Conservation (phyloP, 2,113 vertebrate genomes). For the Antigone vipio region DNA sequence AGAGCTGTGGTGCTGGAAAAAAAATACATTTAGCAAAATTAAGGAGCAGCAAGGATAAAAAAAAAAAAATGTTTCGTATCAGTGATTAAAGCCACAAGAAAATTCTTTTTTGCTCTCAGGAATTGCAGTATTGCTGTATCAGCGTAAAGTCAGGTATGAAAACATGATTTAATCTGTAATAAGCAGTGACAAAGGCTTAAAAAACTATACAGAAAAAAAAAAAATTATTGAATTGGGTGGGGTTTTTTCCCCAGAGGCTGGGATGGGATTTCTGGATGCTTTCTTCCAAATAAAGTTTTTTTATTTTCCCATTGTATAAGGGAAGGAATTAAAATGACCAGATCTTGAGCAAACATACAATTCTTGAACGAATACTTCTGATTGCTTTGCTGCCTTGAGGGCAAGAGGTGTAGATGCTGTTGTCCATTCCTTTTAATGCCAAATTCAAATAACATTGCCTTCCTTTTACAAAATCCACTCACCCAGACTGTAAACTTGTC, state of each 20-base stretch:
- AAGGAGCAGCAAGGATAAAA: not conserved
- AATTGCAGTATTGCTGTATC: not conserved
- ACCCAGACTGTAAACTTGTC: not conserved
- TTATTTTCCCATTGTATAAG: not conserved
- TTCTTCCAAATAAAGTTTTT: not conserved
- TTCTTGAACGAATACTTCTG: not conserved
- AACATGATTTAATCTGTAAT: not conserved
- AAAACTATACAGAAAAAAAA: not conserved
- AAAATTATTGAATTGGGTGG: not conserved
- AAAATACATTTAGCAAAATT: not conserved
- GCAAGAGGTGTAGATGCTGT: not conserved
- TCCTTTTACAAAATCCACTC: not conserved
- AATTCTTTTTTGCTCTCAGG: not conserved
- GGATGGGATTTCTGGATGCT: not conserved
- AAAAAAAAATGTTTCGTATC: not conserved
- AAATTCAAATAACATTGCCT: not conserved
- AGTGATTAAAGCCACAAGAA: constrained; percentile 1
- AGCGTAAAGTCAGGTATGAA: not conserved
- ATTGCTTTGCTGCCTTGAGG: not conserved
- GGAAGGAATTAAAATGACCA: not conserved
- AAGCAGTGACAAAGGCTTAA: not conserved
- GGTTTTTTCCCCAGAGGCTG: not conserved
- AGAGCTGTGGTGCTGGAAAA: not conserved
- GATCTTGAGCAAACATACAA: not conserved
- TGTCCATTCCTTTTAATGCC: not conserved